phyloP scores from a whole-genome alignment of 2,797 vertebrate species.

The Lophura swinhoii region DNA sequence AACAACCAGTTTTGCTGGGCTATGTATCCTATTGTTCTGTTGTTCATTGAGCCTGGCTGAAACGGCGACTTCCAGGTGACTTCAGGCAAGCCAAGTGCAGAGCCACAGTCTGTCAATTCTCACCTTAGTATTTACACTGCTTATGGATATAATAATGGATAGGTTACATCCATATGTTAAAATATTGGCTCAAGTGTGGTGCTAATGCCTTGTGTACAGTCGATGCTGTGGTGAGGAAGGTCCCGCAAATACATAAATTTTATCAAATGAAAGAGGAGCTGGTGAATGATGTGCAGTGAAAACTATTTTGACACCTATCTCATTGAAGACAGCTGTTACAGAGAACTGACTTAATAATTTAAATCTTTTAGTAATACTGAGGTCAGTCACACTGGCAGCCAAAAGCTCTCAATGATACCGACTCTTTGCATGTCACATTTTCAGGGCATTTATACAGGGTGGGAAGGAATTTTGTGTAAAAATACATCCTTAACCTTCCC shows the following conservation, averaged over 20 bases:
- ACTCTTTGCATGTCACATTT: constrained; percentile 1
- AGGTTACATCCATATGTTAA: background rate
- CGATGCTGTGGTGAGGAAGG: background rate
- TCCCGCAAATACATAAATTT: background rate
- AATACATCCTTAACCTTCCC: background rate
- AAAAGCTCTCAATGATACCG: background rate
- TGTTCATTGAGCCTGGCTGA: too few species aligned
- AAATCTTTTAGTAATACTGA: constrained; percentile 41
- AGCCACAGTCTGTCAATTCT: background rate
- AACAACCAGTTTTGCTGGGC: background rate
- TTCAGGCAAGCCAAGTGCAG: background rate
- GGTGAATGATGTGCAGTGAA: background rate
- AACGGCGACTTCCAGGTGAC: background rate
- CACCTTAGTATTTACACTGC: background rate
- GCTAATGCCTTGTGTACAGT: background rate
- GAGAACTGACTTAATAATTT: constrained; percentile 59
- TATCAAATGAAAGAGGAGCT: background rate
- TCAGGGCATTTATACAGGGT: background rate
- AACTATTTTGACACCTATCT: constrained; percentile 28
- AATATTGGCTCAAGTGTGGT: background rate
- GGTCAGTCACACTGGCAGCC: constrained; percentile 7
- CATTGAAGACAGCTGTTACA: constrained; percentile 4
- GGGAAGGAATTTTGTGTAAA: background rate
- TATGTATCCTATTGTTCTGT: background rate
- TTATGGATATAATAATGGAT: background rate